Conservation (phyloP, 2,797 vertebrate species). For the Sitta carolinensis region DNA sequence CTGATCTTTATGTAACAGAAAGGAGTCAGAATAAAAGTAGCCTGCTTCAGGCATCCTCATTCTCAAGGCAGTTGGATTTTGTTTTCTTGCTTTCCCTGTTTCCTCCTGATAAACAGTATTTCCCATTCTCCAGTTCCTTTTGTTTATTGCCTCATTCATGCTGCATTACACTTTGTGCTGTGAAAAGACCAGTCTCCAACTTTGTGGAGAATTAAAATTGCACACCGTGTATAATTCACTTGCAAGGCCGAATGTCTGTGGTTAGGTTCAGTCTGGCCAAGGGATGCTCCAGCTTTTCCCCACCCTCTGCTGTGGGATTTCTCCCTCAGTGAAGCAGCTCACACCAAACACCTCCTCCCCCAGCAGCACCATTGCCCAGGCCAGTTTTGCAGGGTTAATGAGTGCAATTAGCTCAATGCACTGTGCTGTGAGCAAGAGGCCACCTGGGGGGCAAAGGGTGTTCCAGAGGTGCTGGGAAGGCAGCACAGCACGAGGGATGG, state of each 20-base stretch:
- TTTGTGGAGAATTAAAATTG: not conserved
- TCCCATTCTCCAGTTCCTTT: not conserved
- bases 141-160: not conserved
- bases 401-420: not conserved
- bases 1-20: not conserved
- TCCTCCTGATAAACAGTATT: not conserved
- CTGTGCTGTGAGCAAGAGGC: not conserved
- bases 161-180: not conserved
- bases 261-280: not conserved
- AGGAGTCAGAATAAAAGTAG: not conserved
- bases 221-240: not conserved
- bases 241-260: fast-evolving
- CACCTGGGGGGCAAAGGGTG: not conserved
- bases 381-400: not conserved
- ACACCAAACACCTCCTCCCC: not conserved
- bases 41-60: not conserved
- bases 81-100: not conserved
- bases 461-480: not conserved
- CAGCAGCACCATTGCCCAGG: not conserved
- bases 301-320: not conserved
- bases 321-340: not conserved
- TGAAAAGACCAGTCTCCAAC: not conserved
- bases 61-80: not conserved
- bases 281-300: not conserved
- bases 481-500: fast-evolving